phyloP scores from a whole-genome alignment of 2,888 invertebrate genomes.

The Scaptomyza reducta region DNA sequence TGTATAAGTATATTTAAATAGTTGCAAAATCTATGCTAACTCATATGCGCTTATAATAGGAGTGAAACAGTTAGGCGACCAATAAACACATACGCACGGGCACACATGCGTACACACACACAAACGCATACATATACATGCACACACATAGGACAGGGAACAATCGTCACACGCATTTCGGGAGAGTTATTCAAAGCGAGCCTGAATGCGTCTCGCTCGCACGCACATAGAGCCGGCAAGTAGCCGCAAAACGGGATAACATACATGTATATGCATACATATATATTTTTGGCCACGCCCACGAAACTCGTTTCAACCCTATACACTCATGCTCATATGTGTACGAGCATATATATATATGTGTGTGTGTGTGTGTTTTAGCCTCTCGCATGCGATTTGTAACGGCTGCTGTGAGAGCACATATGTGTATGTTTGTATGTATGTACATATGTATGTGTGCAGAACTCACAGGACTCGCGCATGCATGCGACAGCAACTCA shows the following conservation, averaged over 20 bases:
- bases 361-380: conserved; percentile 17
- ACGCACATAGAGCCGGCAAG: conserved; percentile 16
- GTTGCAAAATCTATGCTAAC: neutral
- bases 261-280: neutral
- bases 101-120: conserved; percentile 1
- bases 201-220: conserved; percentile 36
- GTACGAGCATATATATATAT: neutral
- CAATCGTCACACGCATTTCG: conserved; percentile 58
- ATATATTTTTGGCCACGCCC: conserved; percentile 53
- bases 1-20: neutral
- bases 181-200: conserved; percentile 51
- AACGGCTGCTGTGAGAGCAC: conserved; percentile 37
- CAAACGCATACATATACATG: neutral
- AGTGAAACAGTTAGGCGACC: conserved; percentile 32
- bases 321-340: conserved; percentile 17
- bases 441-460: conserved; percentile 9
- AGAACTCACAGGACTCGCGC: conserved; percentile 50
- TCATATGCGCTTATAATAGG: conserved; percentile 2
- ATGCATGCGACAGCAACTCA: conserved; percentile 45
- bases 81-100: neutral
- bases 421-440: neutral
- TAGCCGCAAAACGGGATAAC: conserved; percentile 33
- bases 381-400: conserved; percentile 38
- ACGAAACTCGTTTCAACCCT: conserved; percentile 59
- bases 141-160: conserved; percentile 12